Evolutionary conservation across 2,113 vertebrate genomes (phyloP), one percentile per base, ranked within the genome.

Genomic region (Podocnemis expansa): DNA sequence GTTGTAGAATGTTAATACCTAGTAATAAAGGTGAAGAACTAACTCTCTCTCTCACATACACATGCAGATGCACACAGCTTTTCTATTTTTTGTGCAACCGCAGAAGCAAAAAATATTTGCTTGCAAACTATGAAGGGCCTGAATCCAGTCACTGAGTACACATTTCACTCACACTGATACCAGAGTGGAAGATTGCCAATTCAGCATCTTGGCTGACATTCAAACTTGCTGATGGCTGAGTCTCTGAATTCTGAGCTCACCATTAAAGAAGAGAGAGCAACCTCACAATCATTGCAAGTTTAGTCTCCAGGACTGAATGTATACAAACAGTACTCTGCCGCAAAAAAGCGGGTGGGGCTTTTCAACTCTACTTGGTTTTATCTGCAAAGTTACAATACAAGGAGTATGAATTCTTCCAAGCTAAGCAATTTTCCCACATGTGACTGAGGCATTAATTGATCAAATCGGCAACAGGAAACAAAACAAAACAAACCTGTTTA

Each of bases 121-220:
- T 98, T 97, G 97, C 95, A 97, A 98, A 98, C 94, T 96, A 90
- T 85, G 80, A 95, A 97, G 97, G 95, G 96, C 96, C 97, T 97
- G 97, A 98, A 98, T 98, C 97, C 96, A 98, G 97, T 95, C 92
- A 92, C 96, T 90, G 95, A 98, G 97, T 96, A 96, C 96, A 97
- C 97, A 97, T 98, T 98, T 97, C 97, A 97, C 97, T 97, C 97
- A 97, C 91, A 95, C 58, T 80, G 86, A 97, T 97, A 98, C 96
- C 96, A 94, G 91, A 97, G 96, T 98, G 98, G 98, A 98, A 80
- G 94, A 43, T 93, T 97, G 97, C 98, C 98, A 98, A 92, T 93
- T 97, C 90, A 92, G 92, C 45, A 63, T 93, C 96, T 97, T 97
- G 98, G 98, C 98, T 96, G 97, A 95, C 81, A 7, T 98, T 98